phyloP scores from a whole-genome alignment of 2,113 vertebrate genomes.

The Odontesthes bonariensis region DNA sequence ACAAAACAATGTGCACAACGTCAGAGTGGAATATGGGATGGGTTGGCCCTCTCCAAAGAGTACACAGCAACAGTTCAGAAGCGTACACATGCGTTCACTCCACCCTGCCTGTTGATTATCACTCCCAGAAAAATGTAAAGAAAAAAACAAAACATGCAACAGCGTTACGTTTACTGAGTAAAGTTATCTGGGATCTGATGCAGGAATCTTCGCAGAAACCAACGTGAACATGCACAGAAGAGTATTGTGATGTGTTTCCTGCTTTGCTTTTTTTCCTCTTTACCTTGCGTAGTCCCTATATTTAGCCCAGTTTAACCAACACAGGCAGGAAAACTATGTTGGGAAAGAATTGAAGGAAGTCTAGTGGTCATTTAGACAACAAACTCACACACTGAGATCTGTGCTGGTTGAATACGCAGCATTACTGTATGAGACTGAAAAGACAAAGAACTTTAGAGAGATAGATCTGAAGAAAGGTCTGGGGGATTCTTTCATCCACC shows the following conservation, averaged over 20 bases:
- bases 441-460: constrained; percentile 33
- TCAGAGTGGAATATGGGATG: constrained; percentile 66
- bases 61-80: constrained; percentile 31
- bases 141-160: constrained; percentile 1
- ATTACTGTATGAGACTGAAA: constrained; percentile 12
- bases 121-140: constrained; percentile 1
- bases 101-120: not conserved
- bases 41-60: constrained; percentile 44
- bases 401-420: constrained; percentile 58
- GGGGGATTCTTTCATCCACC: no score
- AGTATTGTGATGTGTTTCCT: constrained; percentile 90
- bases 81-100: constrained; percentile 12
- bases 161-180: not conserved
- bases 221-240: constrained; percentile 35
- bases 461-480: not conserved
- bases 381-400: constrained; percentile 82
- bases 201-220: constrained; percentile 55
- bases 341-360: constrained; percentile 98
- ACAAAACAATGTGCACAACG: constrained; percentile 77
- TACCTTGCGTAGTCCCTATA: constrained; percentile 86
- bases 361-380: constrained; percentile 89
- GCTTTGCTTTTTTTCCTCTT: constrained; percentile 83
- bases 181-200: constrained; percentile 1
- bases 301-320: constrained; percentile 86
- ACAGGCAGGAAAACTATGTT: constrained; percentile 95